Base-by-base conservation (phyloP, 2,797 vertebrate species). In the Sebastes alutus region DNA sequence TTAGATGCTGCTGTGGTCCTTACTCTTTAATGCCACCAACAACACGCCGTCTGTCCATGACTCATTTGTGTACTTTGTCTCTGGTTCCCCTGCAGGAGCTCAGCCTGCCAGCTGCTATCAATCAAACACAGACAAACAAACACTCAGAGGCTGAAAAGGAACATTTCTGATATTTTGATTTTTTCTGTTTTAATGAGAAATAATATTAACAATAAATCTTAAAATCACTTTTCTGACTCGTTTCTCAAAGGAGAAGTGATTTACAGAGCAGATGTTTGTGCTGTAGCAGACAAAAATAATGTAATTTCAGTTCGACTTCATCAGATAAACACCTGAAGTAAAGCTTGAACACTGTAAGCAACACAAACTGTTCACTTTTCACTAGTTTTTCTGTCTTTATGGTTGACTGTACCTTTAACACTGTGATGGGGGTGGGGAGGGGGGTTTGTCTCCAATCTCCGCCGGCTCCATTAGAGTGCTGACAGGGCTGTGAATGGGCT, bases 401-500 rank as follows among this genome's bases (percentile, higher is more conserved):
- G 66, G 56, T 7, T 29, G 62, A 74, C 61, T 84, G 46, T 64
- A n/a, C 55, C 80, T 87, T 86, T 87, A 86, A 79, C 67, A n/a
- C 60, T 18, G 64, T 20, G 61, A 72, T n/a, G 25, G 11, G 14
- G 65, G 46, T 16, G 67, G 12, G 16, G 61, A 61, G 72, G 69
- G 61, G 64, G 72, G 69, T 30, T 83, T 55, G 63, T 87, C 82
- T 89, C 84, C 82, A 87, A 86, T 88, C 89, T 90, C 79, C 78
- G 22, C 76, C 30, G 70, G 89, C 83, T 90, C 87, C 82, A 88
- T 93, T 93, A 91, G 76, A 42, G 86, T 80, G 68, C 81, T 93
- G 92, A 92, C 93, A 89, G 85, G 86, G 69, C 84, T 87, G 85
- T 64, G 90, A 92, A 93, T 91, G 87, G 87, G 86, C 85, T 84